Conservation (phyloP, 2,888 invertebrate species). For the Portevinia maculata region DNA sequence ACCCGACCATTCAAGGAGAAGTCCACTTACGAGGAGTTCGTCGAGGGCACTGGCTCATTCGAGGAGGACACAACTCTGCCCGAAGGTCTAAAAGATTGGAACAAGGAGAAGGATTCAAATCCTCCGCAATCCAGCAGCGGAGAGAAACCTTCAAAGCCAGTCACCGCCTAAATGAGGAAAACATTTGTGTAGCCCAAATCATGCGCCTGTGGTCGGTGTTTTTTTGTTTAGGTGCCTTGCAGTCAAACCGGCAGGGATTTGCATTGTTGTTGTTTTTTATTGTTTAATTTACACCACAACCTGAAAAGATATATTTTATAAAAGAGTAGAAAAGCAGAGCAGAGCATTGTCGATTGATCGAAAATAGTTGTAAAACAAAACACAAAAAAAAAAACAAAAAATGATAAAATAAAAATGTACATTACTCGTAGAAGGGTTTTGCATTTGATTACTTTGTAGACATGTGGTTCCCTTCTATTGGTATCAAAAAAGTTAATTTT, state of each 20-base stretch:
- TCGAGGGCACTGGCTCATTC: conserved; percentile 98
- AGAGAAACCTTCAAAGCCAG: conserved; percentile 76
- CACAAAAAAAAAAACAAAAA: conserved; percentile 45
- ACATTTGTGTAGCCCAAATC: not conserved
- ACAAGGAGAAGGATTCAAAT: conserved; percentile 85
- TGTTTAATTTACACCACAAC: conserved; percentile 40
- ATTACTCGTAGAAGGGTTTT: conserved; percentile 36
- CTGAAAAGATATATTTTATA: conserved; percentile 39
- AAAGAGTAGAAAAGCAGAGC: not conserved
- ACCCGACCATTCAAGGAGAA: conserved; percentile 98
- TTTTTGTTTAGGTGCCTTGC: conserved; percentile 64
- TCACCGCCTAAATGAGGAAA: conserved; percentile 74
- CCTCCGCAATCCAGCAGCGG: conserved; percentile 59
- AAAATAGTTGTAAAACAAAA: conserved; percentile 43
- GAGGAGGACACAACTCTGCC: conserved; percentile 98
- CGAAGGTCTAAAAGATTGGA: conserved; percentile 98
- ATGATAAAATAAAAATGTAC: conserved; percentile 30
- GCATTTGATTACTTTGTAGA: no score
- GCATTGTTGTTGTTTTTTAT: conserved; percentile 65
- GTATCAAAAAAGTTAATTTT: no score
- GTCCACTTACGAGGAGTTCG: conserved; percentile 99
- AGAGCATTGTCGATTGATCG: conserved; percentile 36
- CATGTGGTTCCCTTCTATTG: no score
- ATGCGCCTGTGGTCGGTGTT: conserved; percentile 37
- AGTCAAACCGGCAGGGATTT: conserved; percentile 38